A percentile compares a stretch with the other conserved stretches of the same genome.
Conservation (phyloP, 1,140 invertebrate genomes). For the Neodiprion virginianus region DNA sequence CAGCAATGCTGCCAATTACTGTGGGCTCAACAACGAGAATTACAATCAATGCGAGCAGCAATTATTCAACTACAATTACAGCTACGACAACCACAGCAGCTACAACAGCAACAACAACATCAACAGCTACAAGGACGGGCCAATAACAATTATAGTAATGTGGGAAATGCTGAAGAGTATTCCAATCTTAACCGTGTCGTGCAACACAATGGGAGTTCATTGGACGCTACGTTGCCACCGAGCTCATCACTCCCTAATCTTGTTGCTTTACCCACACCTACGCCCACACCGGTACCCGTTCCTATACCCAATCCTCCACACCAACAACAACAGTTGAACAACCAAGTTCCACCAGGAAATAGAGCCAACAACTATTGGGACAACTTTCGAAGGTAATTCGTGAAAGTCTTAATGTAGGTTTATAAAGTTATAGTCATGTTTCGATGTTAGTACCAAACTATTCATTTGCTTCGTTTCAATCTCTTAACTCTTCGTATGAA, state of each 20-base stretch:
- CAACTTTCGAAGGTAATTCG: slow-evolving; percentile 84
- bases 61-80: slow-evolving; percentile 52
- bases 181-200: slow-evolving; percentile 30
- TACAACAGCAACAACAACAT: slow-evolving; percentile 27
- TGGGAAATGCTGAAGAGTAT: slow-evolving; percentile 39
- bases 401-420: not conserved
- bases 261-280: slow-evolving; percentile 36
- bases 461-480: not conserved
- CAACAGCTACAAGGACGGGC: slow-evolving; percentile 32
- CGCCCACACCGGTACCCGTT: slow-evolving; percentile 20
- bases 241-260: slow-evolving; percentile 50
- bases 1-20: slow-evolving; percentile 70
- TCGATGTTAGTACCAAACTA: not conserved
- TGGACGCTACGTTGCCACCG: slow-evolving; percentile 44
- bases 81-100: slow-evolving; percentile 32
- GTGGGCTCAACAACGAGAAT: slow-evolving; percentile 68
- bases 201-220: slow-evolving; percentile 34
- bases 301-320: slow-evolving; percentile 32
- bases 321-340: slow-evolving; percentile 71
- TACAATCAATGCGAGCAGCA: slow-evolving; percentile 59
- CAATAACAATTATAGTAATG: slow-evolving; percentile 45
- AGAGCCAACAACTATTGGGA: slow-evolving; percentile 92
- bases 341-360: slow-evolving; percentile 86
- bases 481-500: not conserved
- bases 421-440: not conserved